Base-by-base conservation (phyloP, 2,113 vertebrate genomes). In the Alligator sinensis region DNA sequence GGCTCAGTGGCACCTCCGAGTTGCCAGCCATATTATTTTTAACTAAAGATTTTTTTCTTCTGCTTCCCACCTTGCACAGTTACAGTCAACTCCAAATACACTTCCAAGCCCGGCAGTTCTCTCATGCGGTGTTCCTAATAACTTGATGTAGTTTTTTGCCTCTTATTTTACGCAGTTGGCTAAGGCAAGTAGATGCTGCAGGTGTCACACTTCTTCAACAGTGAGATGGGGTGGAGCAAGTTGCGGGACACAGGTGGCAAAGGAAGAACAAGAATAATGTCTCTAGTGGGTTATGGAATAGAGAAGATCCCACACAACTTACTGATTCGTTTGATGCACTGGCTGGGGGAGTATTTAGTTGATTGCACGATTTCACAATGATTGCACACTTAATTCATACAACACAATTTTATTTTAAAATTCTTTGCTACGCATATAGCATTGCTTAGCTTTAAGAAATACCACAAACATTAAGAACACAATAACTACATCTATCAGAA, bases 51-150 rank as follows among this genome's bases (percentile, higher is more conserved):
- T 80, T 82, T n/a, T 84, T 34, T 80, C 38, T 34, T 86, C 64
- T 92, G 15, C 9, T 59, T 9, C 78, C 84, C 1, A 47, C 70
- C 34, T 25, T 74, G 34, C 34, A 47, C 70, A 0, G 47, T 70
- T 59, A 54, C 17, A 3, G 2, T 55, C 25, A 18, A 64, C 27
- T 78, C 68, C 68, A 24, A 2, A 10, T 5, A 9, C 13, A 38
- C 0, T 0, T 15, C 66, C 59, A 64, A 47, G 8, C 80, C 82
- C 21, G 75, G 72, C 90, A 89, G 87, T 10, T 25, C 89, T 86
- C 84, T n/a, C 11, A 34, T 88, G 94, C 78, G 93, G 82, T 78
- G 92, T 86, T 95, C 54, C 25, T 84, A 59, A 14, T 16, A 24
- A 9, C 82, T 72, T 80, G 0, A 0, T 76, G 92, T 78, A 80